Evolutionary conservation across 2,888 invertebrate species (phyloP).

Genomic region (Horisme vitalbata): DNA sequence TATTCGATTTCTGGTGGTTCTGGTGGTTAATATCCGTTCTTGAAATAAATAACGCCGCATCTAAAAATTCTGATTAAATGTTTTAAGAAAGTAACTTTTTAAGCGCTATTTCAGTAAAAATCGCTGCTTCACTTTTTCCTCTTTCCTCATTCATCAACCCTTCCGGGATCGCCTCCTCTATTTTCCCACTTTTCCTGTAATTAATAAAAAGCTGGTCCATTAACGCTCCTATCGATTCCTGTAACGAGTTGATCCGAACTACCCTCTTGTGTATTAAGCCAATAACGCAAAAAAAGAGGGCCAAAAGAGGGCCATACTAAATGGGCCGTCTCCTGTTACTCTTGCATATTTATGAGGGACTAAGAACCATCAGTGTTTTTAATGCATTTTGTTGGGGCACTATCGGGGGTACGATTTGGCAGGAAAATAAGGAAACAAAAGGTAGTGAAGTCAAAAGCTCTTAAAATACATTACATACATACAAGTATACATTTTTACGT

Average conservation of each 20-base stretch:
- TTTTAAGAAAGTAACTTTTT: too few relatives aligned
- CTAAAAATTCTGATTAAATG: too few relatives aligned
- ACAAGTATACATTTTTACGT: too few relatives aligned
- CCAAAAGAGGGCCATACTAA: constrained; percentile 63
- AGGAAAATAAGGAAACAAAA: constrained; percentile 6
- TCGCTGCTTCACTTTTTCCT: background rate
- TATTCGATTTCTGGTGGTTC: too few relatives aligned
- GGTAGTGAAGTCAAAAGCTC: too few relatives aligned
- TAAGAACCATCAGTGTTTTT: constrained; percentile 49
- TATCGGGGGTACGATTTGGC: constrained; percentile 17
- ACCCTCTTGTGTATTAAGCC: constrained; percentile 74
- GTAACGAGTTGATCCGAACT: constrained; percentile 70
- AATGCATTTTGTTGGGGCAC: constrained; percentile 53
- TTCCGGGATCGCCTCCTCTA: constrained; percentile 22
- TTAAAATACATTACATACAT: too few relatives aligned
- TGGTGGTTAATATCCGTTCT: too few relatives aligned
- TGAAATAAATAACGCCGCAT: too few relatives aligned
- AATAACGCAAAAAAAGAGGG: constrained; percentile 75
- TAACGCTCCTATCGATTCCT: constrained; percentile 69
- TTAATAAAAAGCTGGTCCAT: constrained; percentile 74
- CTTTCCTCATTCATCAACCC: constrained; percentile 7
- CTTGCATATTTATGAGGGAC: constrained; percentile 79
- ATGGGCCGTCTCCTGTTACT: constrained; percentile 77
- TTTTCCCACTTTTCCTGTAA: constrained; percentile 50
- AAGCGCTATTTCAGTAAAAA: too few relatives aligned